Percentiles rank a stretch among this genome's conserved stretches.
Conservation (phyloP, 2,888 invertebrate species). For the Epistrophella euchroma region DNA sequence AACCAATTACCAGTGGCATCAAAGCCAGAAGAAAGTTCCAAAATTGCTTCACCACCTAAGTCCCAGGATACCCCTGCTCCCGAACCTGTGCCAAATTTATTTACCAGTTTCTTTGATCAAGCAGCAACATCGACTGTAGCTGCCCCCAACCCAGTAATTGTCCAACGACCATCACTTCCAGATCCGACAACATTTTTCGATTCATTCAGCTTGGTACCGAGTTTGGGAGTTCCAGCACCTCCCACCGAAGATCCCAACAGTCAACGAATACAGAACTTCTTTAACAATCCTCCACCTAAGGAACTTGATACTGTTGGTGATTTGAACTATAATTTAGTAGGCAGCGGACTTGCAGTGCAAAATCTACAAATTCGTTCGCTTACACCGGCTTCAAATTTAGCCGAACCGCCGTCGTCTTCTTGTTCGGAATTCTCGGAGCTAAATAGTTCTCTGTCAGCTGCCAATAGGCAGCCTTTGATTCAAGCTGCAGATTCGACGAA, state of each 20-base stretch:
- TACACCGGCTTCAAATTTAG: constrained; percentile 81
- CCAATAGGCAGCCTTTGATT: constrained; percentile 60
- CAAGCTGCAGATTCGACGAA: constrained; percentile 69
- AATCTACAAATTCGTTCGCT: constrained; percentile 80
- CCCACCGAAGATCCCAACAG: constrained; percentile 76
- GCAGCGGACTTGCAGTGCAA: constrained; percentile 80
- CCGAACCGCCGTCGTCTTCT: constrained; percentile 83
- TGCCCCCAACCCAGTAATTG: constrained; percentile 29
- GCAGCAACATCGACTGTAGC: constrained; percentile 40
- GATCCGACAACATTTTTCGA: constrained; percentile 79
- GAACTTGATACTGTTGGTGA: constrained; percentile 80
- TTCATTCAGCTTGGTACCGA: constrained; percentile 74
- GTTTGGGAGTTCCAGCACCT: constrained; percentile 48
- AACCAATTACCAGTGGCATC: constrained; percentile 10
- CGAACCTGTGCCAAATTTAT: constrained; percentile 71
- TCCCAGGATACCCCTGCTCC: constrained; percentile 41
- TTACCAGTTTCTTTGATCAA: constrained; percentile 78
- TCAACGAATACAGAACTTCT: constrained; percentile 83
- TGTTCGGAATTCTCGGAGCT: constrained; percentile 82
- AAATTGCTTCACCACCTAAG: constrained; percentile 65
- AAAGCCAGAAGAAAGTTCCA: constrained; percentile 45
- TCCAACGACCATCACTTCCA: constrained; percentile 63
- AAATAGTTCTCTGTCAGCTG: constrained; percentile 75
- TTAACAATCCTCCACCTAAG: constrained; percentile 83
- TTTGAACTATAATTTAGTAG: constrained; percentile 82